These are phyloP conservation scores for Adelges cooleyi DNA, from an alignment of 1,140 invertebrate genomes.

Conservation along the genomic window DNA sequence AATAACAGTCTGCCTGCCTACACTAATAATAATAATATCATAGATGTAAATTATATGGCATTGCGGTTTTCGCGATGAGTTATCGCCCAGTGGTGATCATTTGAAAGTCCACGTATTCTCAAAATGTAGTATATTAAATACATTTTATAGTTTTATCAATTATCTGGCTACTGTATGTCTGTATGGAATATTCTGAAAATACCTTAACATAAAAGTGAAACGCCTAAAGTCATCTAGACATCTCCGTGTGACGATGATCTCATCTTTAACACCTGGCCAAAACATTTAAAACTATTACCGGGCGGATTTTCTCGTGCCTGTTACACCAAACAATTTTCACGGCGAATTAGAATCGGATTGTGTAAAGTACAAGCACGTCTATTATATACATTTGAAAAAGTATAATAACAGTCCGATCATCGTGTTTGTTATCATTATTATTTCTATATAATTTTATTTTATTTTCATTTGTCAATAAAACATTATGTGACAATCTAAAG, in stretches of 20 bases:
- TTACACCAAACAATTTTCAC: slow-evolving; percentile 7
- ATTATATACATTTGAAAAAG: neutral
- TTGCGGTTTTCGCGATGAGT: too few species aligned
- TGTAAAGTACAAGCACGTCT: slow-evolving; percentile 1
- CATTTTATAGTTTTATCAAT: neutral
- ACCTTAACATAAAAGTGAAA: slow-evolving; percentile 22
- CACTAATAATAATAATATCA: too few species aligned
- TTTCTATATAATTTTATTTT: neutral
- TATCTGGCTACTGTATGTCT: too few species aligned
- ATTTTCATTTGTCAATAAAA: slow-evolving; percentile 10
- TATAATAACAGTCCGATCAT: slow-evolving; percentile 6
- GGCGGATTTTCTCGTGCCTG: neutral
- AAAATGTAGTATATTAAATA: too few species aligned
- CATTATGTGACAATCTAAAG: neutral
- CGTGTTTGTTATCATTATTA: neutral
- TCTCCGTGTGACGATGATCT: neutral
- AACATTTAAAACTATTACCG: neutral
- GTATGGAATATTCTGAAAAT: too few species aligned
- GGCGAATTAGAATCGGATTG: slow-evolving; percentile 21
- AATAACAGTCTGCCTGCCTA: neutral
- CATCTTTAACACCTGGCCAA: neutral
- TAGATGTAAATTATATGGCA: too few species aligned
- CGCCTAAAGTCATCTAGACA: too few species aligned
- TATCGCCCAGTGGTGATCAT: too few species aligned
- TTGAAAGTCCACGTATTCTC: too few species aligned